Percentiles rank a stretch among this genome's conserved stretches.
Evolutionary conservation across 2,888 invertebrate genomes (phyloP).

Genomic region (Caenorhabditis wallacei): DNA sequence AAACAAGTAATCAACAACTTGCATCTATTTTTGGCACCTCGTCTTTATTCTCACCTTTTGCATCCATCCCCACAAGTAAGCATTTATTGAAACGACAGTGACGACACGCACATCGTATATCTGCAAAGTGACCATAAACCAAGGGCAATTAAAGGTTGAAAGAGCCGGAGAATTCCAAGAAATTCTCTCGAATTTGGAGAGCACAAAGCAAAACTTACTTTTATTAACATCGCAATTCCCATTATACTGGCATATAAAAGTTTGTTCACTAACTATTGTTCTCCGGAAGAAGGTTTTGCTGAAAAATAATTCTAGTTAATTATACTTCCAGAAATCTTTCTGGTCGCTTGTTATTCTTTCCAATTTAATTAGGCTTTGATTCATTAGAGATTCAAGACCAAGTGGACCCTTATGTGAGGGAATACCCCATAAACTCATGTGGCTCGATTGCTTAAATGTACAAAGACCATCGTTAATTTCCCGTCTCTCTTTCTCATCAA

Average conservation of each 20-base stretch:
- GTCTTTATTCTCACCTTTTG: constrained; percentile 75
- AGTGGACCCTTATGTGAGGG: constrained; percentile 20
- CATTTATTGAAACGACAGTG: constrained; percentile 83
- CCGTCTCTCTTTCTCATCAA: constrained; percentile 8
- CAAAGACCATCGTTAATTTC: constrained; percentile 51
- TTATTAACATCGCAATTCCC: constrained; percentile 83
- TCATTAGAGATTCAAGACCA: constrained; percentile 29
- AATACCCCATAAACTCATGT: background rate
- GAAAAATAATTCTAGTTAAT: no score
- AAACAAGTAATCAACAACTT: background rate
- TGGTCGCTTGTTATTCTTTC: constrained; percentile 4
- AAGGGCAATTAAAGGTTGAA: constrained; percentile 22
- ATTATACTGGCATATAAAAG: constrained; percentile 82
- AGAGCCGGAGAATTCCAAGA: constrained; percentile 17
- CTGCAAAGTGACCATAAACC: constrained; percentile 65
- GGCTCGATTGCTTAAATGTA: constrained; percentile 3
- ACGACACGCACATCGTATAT: constrained; percentile 81
- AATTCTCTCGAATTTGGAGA: background rate
- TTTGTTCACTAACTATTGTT: constrained; percentile 83
- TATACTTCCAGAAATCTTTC: background rate
- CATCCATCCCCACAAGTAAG: constrained; percentile 82
- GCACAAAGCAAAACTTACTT: constrained; percentile 71
- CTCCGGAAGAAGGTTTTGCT: constrained; percentile 83
- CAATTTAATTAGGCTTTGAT: constrained; percentile 13
- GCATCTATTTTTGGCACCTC: constrained; percentile 11